Conservation (phyloP, 1,140 invertebrate genomes). For the Ceratosolen solmsi region DNA sequence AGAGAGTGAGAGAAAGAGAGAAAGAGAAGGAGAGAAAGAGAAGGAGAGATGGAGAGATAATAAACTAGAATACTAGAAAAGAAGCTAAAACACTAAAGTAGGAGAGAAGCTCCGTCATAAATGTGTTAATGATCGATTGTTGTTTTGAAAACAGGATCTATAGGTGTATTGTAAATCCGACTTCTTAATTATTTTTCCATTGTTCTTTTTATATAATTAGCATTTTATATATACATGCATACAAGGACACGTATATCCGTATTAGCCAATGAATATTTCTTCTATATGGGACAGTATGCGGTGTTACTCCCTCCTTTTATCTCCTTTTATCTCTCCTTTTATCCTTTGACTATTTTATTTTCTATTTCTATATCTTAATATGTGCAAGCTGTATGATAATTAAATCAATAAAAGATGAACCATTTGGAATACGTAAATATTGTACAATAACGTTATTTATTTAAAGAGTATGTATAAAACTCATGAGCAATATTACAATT, state of each 20-base stretch:
- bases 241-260: neutral
- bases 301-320: too few species aligned
- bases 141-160: conserved; percentile 55
- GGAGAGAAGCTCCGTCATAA: conserved; percentile 62
- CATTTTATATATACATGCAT: neutral
- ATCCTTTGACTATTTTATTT: too few species aligned
- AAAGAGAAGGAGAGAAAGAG: neutral
- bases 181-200: conserved; percentile 52
- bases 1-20: neutral
- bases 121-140: conserved; percentile 74
- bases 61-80: too few species aligned
- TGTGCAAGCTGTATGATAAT: too few species aligned
- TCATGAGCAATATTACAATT: too few species aligned
- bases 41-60: too few species aligned
- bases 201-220: neutral
- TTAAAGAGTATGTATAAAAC: too few species aligned
- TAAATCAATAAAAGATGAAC: too few species aligned
- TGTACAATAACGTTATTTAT: too few species aligned
- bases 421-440: too few species aligned
- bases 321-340: too few species aligned
- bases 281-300: neutral
- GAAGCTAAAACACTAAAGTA: neutral
- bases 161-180: conserved; percentile 63
- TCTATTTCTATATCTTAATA: too few species aligned
- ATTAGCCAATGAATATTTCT: neutral